These are phyloP conservation scores for Leptinotarsa tumamoca DNA, from an alignment of 2,888 invertebrate species.

Conservation along the genomic window DNA sequence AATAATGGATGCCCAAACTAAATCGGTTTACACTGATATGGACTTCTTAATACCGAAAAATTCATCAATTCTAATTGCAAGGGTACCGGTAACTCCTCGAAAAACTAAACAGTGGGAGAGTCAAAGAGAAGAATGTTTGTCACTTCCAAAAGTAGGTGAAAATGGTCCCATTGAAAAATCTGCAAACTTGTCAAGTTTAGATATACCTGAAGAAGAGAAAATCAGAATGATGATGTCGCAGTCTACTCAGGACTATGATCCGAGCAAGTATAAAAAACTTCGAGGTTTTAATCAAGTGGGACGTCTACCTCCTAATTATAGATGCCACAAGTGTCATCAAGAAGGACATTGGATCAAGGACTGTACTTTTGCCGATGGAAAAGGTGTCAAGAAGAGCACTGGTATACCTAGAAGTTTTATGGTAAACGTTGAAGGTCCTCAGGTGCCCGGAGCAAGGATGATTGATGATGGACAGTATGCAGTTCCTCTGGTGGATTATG, in stretches of 20 bases:
- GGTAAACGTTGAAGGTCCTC: not conserved
- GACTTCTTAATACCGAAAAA: no score
- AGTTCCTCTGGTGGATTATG: not conserved
- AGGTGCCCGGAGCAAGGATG: no score
- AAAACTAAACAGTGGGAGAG: no score
- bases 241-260: conserved; percentile 95
- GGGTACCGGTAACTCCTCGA: no score
- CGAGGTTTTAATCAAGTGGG: conserved; percentile 57
- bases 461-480: no score
- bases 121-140: no score
- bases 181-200: conserved; percentile 87
- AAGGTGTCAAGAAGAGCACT: not conserved
- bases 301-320: no score
- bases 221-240: conserved; percentile 98
- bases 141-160: no score
- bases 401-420: not conserved
- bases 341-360: not conserved
- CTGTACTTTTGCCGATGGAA: not conserved
- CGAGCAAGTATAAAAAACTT: no score
- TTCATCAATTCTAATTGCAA: no score
- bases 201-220: conserved; percentile 97
- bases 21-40: no score
- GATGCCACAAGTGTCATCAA: conserved; percentile 77
- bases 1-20: no score
- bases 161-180: conserved; percentile 51